A percentile compares a stretch with the other conserved stretches of the same genome.
Evolutionary conservation across 1,140 invertebrate species (phyloP).

Genomic region (Nephila pilipes): DNA sequence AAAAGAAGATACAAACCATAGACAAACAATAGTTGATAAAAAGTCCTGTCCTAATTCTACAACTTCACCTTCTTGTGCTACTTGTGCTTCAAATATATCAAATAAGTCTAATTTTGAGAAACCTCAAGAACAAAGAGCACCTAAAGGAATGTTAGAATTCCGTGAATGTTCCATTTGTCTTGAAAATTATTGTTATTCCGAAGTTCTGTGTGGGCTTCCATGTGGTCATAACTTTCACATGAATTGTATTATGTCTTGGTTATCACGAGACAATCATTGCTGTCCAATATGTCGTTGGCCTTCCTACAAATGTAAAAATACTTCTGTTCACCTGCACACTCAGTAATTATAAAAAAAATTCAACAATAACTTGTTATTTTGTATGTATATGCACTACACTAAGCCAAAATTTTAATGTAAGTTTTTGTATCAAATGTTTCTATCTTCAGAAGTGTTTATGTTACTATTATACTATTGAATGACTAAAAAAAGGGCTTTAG

Average conservation of each 20-base stretch:
- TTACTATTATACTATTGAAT: not conserved
- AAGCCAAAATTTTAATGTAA: constrained; percentile 14
- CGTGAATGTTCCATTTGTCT: constrained; percentile 84
- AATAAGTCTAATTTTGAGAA: not conserved
- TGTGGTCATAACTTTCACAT: constrained; percentile 84
- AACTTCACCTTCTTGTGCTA: not conserved
- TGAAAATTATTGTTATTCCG: constrained; percentile 81
- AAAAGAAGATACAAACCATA: not conserved
- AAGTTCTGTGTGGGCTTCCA: constrained; percentile 83
- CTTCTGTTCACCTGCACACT: constrained; percentile 43
- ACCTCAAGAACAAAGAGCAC: constrained; percentile 67
- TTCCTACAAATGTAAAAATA: constrained; percentile 81
- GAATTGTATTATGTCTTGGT: constrained; percentile 83
- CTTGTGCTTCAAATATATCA: not conserved
- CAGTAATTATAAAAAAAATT: constrained; percentile 34
- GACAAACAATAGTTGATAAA: too few species aligned
- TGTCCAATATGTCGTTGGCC: constrained; percentile 85
- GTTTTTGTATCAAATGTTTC: not conserved
- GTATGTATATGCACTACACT: not conserved
- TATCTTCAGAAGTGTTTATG: not conserved
- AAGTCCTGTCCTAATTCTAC: not conserved
- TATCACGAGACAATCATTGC: constrained; percentile 83
- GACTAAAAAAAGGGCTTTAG: too few species aligned
- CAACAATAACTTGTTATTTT: not conserved
- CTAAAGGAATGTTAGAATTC: constrained; percentile 79